Evolutionary conservation across 2,888 invertebrate genomes (phyloP), one percentile per base, ranked within the genome.

Genomic region (Sipha maydis): DNA sequence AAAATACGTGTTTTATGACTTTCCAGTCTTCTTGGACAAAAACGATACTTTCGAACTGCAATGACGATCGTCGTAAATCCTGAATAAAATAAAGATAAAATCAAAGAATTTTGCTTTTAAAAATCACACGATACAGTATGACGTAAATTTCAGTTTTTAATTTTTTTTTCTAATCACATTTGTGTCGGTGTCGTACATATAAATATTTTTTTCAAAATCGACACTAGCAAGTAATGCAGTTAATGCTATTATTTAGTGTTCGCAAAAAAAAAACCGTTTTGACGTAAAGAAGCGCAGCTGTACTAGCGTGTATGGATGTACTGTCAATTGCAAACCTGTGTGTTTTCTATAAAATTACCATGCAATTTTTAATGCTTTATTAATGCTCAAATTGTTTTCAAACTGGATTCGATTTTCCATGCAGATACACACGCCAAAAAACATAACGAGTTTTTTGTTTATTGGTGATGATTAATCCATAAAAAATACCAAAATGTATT

Each of bases 281-380:
- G 25, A 0, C 38, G 41, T 3, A 34, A 3, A 34, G 34, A 34
- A 34, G 34, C 34, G 4, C 34, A 34, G 34, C 34, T 34, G 34
- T 56, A 56, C 17, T 1, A 56, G 4, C 14, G 17, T 56, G 56
- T 17, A 34, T 34, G 19, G 3, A 56, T 19, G 14, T 21, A 61
- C 3, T 21, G 1, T 3, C 14, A n/a, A 73, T 73, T 83, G 41
- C 19, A 34, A 34, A 73, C 54, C n/a, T 8, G 83, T 19, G 71
- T 54, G 41, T 82, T 82, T 82, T 83, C 83, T 83, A 73, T 69
- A 73, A 31, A 54, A 28, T n/a, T 21, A 25, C 14, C 48, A 48
- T 14, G 48, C 73, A 73, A 71, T 73, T 54, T 48, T 73, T 73
- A 71, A 73, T 54, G 71, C 73, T 83, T 73, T 48, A 73, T 25